These are phyloP conservation scores for Hyposoter didymator DNA, from an alignment of 2,888 invertebrate genomes.

Conservation along the genomic window DNA sequence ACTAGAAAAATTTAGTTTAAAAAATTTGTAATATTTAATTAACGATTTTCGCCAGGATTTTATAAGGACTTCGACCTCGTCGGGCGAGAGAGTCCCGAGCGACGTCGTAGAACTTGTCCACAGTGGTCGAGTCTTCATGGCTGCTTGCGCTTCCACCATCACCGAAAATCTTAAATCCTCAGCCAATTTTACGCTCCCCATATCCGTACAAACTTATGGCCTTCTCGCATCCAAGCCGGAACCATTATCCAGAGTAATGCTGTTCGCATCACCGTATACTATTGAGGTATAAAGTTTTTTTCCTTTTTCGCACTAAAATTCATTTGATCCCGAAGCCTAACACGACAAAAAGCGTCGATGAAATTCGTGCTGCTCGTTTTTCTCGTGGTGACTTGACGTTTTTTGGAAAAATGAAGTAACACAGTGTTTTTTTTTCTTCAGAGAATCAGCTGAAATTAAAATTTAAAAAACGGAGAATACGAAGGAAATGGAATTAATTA, in stretches of 20 bases:
- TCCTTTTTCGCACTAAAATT: not conserved
- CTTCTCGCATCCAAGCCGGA: conserved; percentile 92
- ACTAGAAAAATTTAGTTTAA: not conserved
- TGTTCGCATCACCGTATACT: conserved; percentile 93
- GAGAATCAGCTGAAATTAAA: no score
- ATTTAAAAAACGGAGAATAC: no score
- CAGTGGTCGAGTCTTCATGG: conserved; percentile 86
- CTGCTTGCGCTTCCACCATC: conserved; percentile 87
- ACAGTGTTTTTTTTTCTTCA: no score
- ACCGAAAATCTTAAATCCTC: conserved; percentile 85
- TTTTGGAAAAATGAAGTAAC: no score
- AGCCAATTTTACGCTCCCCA: conserved; percentile 92
- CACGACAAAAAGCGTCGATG: no score
- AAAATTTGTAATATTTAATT: no score
- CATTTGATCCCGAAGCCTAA: not conserved
- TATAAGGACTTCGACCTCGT: conserved; percentile 71
- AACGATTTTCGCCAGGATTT: conserved; percentile 55
- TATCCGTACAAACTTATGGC: conserved; percentile 92
- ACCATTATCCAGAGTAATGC: conserved; percentile 92
- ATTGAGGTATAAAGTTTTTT: conserved; percentile 80
- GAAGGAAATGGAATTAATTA: no score
- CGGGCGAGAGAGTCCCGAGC: conserved; percentile 79
- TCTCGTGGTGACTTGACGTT: no score
- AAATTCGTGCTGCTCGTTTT: no score
- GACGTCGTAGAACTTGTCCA: conserved; percentile 85